phyloP scores from a whole-genome alignment of 1,140 invertebrate genomes.

The Cydia splendana region DNA sequence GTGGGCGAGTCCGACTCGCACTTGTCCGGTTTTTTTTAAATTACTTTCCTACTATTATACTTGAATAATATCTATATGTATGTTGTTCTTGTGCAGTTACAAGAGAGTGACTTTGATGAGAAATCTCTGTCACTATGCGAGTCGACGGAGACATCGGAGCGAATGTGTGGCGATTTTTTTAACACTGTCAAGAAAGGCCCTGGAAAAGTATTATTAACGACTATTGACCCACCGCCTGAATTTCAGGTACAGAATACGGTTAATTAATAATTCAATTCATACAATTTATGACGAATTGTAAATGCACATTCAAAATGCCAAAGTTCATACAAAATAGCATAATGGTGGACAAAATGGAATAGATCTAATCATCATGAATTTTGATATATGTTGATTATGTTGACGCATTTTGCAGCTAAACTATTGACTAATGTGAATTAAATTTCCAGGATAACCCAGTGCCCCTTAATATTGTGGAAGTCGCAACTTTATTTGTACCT shows the following conservation, averaged over 20 bases:
- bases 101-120: conserved; percentile 79
- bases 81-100: conserved; percentile 62
- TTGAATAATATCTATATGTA: background rate
- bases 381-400: too few relatives aligned
- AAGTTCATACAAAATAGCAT: too few relatives aligned
- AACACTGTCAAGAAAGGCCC: conserved; percentile 90
- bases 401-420: too few relatives aligned
- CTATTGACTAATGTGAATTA: background rate
- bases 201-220: conserved; percentile 76
- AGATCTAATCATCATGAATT: too few relatives aligned
- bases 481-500: conserved; percentile 58
- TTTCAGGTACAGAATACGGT: conserved; percentile 82
- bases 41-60: too few relatives aligned
- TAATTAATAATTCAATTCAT: background rate
- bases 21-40: too few relatives aligned
- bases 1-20: too few relatives aligned
- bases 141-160: conserved; percentile 71
- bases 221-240: conserved; percentile 89
- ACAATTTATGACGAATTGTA: background rate
- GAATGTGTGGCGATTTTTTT: conserved; percentile 89
- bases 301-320: too few relatives aligned
- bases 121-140: conserved; percentile 76
- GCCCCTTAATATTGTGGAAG: conserved; percentile 50
- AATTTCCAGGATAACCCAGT: conserved; percentile 61
- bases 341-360: too few relatives aligned